Evolutionary conservation across 2,797 vertebrate genomes (phyloP).

Genomic region (Crossoptilon crossoptilon): DNA sequence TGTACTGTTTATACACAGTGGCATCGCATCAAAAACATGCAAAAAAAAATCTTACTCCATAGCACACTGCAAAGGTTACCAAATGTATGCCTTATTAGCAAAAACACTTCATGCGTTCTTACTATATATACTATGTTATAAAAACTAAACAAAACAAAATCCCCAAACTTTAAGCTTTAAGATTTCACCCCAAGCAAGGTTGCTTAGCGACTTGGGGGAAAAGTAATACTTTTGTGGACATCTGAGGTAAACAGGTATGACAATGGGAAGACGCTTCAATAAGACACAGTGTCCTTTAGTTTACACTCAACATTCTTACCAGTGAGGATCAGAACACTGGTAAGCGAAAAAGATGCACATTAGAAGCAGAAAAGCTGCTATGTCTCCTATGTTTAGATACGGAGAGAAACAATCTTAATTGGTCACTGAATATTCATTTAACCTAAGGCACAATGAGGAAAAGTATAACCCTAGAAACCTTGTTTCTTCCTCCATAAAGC

Average conservation of each 20-base stretch:
- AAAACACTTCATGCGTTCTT: background rate
- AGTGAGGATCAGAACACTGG: accelerated
- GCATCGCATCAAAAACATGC: background rate
- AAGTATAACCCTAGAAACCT: background rate
- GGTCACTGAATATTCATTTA: background rate
- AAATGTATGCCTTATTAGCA: background rate
- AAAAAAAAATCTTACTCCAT: background rate
- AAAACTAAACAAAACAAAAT: background rate
- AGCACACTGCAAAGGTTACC: background rate
- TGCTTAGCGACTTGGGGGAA: background rate
- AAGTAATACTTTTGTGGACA: background rate
- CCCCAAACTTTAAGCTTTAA: background rate
- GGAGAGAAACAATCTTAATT: background rate
- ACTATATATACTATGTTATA: background rate
- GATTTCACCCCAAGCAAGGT: background rate
- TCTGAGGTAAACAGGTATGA: background rate
- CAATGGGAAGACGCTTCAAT: background rate
- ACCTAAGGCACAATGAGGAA: background rate
- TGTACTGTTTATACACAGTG: background rate
- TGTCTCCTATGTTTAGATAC: background rate
- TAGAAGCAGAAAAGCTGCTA: background rate
- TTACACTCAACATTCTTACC: background rate
- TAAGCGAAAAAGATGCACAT: background rate
- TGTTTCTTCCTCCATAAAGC: background rate
- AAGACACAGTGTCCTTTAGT: background rate